Conservation (phyloP, 2,888 invertebrate genomes). For the Gryllus longicercus region DNA sequence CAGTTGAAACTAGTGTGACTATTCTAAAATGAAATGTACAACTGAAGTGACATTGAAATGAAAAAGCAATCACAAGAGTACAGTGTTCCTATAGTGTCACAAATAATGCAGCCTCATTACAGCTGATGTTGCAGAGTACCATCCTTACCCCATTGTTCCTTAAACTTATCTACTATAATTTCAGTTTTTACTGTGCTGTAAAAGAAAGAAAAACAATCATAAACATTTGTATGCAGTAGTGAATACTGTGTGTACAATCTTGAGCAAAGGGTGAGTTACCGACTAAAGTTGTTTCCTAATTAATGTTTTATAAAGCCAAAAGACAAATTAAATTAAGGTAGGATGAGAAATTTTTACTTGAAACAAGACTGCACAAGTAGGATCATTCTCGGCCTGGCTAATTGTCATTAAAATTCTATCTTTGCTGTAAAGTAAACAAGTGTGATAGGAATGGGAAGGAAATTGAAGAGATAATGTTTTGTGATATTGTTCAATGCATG, state of each 20-base stretch:
- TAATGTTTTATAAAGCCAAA: conserved; percentile 17
- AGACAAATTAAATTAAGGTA: conserved; percentile 8
- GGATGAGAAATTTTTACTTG: conserved; percentile 17
- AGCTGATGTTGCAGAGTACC: background rate
- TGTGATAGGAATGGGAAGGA: background rate
- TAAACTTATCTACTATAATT: background rate
- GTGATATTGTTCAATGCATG: conserved; percentile 23
- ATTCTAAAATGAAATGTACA: conserved; percentile 29
- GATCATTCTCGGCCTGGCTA: conserved; percentile 17
- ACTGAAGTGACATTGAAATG: conserved; percentile 28
- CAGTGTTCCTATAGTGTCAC: conserved; percentile 34
- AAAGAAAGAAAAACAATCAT: conserved; percentile 19
- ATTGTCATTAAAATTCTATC: background rate
- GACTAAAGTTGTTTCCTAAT: conserved; percentile 19
- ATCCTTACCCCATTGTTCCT: background rate
- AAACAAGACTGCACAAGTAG: conserved; percentile 17
- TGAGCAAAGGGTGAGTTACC: conserved; percentile 24
- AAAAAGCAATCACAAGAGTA: conserved; percentile 24
- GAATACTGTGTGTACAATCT: conserved; percentile 19
- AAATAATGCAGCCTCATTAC: conserved; percentile 20
- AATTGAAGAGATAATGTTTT: conserved; percentile 22
- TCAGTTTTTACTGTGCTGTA: background rate
- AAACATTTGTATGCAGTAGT: background rate
- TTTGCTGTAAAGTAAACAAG: background rate
- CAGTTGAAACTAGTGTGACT: conserved; percentile 26